These are phyloP conservation scores for Melieria crassipennis DNA, from an alignment of 2,888 invertebrate genomes.

Conservation along the genomic window DNA sequence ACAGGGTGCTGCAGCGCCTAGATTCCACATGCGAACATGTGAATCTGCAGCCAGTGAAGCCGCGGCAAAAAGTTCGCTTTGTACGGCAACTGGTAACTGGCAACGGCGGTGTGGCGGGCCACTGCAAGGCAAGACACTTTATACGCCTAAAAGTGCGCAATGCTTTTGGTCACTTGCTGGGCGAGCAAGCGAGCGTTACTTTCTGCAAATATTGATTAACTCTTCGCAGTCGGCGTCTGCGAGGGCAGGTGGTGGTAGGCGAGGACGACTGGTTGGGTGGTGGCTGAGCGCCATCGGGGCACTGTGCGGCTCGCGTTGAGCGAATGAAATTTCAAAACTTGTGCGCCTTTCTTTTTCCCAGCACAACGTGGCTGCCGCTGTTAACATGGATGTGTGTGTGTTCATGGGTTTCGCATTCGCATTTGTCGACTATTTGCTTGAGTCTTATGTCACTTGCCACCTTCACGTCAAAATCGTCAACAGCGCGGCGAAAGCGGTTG, in stretches of 20 bases:
- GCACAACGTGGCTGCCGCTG: background rate
- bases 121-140: background rate
- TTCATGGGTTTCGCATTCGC: background rate
- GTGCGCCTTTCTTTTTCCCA: no score
- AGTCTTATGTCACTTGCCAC: slow-evolving; percentile 12
- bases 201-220: slow-evolving; percentile 26
- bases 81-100: no score
- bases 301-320: no score
- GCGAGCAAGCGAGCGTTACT: background rate
- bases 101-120: no score
- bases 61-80: no score
- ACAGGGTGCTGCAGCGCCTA: no score
- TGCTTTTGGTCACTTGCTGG: background rate
- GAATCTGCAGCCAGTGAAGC: no score
- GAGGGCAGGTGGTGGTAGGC: no score
- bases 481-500: background rate
- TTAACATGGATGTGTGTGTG: background rate
- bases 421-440: background rate
- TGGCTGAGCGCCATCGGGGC: no score
- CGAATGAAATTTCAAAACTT: no score
- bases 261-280: no score
- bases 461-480: background rate
- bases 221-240: slow-evolving; percentile 1
- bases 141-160: background rate
- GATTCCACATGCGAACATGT: no score